Percentiles rank a stretch among this genome's conserved stretches.
phyloP scores from a whole-genome alignment of 2,888 invertebrate genomes.

The Drepana falcataria region DNA sequence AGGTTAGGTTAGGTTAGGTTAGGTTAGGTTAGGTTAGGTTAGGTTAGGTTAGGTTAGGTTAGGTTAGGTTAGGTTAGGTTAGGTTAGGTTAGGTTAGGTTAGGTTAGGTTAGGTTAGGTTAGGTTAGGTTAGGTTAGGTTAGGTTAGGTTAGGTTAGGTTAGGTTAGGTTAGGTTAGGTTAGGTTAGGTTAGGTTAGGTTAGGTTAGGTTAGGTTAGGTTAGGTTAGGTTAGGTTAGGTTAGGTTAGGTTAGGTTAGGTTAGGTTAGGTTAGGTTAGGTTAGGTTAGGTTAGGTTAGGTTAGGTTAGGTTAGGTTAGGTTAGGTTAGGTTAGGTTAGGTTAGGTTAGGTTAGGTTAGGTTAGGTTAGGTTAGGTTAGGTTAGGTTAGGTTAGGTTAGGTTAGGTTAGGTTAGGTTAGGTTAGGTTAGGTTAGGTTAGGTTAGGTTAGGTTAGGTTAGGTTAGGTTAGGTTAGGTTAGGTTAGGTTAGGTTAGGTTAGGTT shows the following conservation, averaged over 20 bases:
- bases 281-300: slow-evolving; percentile 9
- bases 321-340: slow-evolving; percentile 11
- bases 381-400: slow-evolving; percentile 20
- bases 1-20: slow-evolving; percentile 12
- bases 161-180: slow-evolving; percentile 14
- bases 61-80: slow-evolving; percentile 11
- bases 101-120: slow-evolving; percentile 13
- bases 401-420: slow-evolving; percentile 21
- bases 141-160: slow-evolving; percentile 18
- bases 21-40: slow-evolving; percentile 14
- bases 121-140: slow-evolving; percentile 20
- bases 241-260: slow-evolving; percentile 13
- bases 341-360: slow-evolving; percentile 19
- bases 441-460: slow-evolving; percentile 18
- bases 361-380: slow-evolving; percentile 19
- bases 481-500: slow-evolving; percentile 15
- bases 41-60: slow-evolving; percentile 15
- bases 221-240: slow-evolving; percentile 19
- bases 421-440: slow-evolving; percentile 18
- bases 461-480: slow-evolving; percentile 15
- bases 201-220: slow-evolving; percentile 19
- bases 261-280: slow-evolving; percentile 13
- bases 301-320: slow-evolving; percentile 9
- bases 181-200: slow-evolving; percentile 16
- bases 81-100: slow-evolving; percentile 11